These are phyloP conservation scores for Microtus richardsoni DNA, from an alignment of 2,113 vertebrate species.

Conservation along the genomic window DNA sequence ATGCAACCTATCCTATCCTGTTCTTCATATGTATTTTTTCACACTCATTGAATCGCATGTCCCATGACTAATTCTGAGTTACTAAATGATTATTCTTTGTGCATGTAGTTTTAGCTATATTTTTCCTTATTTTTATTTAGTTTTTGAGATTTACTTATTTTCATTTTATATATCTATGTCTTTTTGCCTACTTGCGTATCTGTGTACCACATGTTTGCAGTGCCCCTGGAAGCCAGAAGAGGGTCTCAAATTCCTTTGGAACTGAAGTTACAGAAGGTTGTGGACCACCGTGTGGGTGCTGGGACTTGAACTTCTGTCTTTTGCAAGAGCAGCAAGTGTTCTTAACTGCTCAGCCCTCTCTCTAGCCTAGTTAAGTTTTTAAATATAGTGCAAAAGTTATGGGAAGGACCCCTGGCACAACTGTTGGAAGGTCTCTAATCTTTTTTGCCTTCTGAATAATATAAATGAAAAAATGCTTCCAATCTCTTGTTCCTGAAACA, in stretches of 20 bases:
- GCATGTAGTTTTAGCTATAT: not conserved
- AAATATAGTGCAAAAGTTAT: not conserved
- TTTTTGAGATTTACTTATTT: not conserved
- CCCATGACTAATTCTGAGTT: constrained; percentile 4
- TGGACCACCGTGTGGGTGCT: not conserved
- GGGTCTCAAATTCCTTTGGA: not conserved
- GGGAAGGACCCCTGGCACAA: not conserved
- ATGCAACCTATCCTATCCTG: not conserved
- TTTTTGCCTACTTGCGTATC: too few species aligned
- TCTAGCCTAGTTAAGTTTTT: not conserved
- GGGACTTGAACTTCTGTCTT: not conserved
- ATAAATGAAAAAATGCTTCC: constrained; percentile 38
- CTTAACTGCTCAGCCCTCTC: not conserved
- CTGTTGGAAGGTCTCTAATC: not conserved
- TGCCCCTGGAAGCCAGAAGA: not conserved
- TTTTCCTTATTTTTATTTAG: not conserved
- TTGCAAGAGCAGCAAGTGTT: not conserved
- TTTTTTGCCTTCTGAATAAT: not conserved
- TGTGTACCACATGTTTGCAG: not conserved
- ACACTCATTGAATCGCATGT: constrained; percentile 16
- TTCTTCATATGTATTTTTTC: constrained; percentile 16
- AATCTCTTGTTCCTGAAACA: constrained; percentile 56
- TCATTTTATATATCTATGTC: not conserved
- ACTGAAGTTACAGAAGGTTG: not conserved
- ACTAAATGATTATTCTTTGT: not conserved